These are phyloP conservation scores for Pseudomyrmex gracilis DNA, from an alignment of 1,140 invertebrate genomes.

Conservation along the genomic window DNA sequence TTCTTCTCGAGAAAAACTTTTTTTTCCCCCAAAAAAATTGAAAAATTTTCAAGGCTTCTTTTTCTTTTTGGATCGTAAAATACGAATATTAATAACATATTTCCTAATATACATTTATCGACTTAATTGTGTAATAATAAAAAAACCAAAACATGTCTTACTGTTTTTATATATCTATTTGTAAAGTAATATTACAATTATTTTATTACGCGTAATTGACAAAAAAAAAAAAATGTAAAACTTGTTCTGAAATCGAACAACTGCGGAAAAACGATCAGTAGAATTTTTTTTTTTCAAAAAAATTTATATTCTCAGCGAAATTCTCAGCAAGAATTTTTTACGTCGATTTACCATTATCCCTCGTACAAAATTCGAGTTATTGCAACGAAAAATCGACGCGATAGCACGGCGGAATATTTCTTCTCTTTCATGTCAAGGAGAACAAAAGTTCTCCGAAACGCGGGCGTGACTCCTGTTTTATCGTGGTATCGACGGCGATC, in stretches of 20 bases:
- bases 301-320: conserved; percentile 1
- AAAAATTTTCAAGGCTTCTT: not conserved
- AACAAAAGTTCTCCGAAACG: conserved; percentile 11
- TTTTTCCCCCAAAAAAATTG: conserved; percentile 1
- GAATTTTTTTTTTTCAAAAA: not conserved
- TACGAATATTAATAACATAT: too few relatives aligned
- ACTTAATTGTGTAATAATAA: too few relatives aligned
- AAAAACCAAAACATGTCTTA: too few relatives aligned
- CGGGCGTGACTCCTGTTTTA: conserved; percentile 19
- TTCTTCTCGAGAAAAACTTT: conserved; percentile 22
- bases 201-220: not conserved
- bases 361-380: conserved; percentile 18
- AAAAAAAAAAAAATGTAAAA: not conserved
- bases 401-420: not conserved
- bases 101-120: too few relatives aligned
- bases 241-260: not conserved
- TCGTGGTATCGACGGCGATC: conserved; percentile 6
- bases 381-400: conserved; percentile 4
- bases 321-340: conserved; percentile 23
- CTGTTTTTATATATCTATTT: not conserved
- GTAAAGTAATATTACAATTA: too few relatives aligned
- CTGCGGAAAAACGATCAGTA: not conserved
- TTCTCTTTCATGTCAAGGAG: conserved; percentile 12
- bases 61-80: too few relatives aligned
- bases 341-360: not conserved